Percentiles rank a stretch among this genome's conserved stretches.
phyloP scores from a whole-genome alignment of 2,113 vertebrate species.

The Brienomyrus longianalis region DNA sequence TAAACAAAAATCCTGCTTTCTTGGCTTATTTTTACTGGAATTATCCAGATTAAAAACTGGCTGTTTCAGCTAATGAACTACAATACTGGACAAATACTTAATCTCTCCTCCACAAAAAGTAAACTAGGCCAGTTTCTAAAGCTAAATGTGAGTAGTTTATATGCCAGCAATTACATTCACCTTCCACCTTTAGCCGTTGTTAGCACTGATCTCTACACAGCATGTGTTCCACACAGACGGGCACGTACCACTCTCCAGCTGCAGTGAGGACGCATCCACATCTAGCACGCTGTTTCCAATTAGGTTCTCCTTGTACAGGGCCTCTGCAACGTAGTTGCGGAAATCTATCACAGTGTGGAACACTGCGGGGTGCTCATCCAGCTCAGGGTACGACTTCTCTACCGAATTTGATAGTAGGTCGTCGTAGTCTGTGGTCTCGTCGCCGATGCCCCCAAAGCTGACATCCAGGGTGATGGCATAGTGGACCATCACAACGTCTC shows the following conservation, averaged over 20 bases:
- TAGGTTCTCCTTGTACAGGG: conserved; percentile 71
- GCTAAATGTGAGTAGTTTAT: not conserved
- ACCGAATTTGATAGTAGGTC: conserved; percentile 81
- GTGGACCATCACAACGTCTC: conserved; percentile 71
- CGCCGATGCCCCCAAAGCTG: conserved; percentile 61
- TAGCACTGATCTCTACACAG: not conserved
- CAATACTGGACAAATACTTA: not conserved
- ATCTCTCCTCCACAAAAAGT: not conserved
- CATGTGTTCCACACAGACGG: not conserved
- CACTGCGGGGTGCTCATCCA: conserved; percentile 73
- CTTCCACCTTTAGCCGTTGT: not conserved
- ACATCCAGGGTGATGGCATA: conserved; percentile 77
- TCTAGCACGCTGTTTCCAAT: conserved; percentile 65
- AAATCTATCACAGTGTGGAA: conserved; percentile 84
- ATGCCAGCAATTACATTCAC: not conserved
- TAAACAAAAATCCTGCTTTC: not conserved
- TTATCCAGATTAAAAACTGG: not conserved
- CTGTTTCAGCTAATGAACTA: not conserved
- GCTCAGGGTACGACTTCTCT: conserved; percentile 68
- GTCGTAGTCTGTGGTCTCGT: conserved; percentile 77
- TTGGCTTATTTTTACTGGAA: not conserved
- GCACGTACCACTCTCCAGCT: conserved; percentile 65
- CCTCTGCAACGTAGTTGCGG: conserved; percentile 77
- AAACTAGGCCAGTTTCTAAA: not conserved
- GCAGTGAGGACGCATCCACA: conserved; percentile 60